These are phyloP conservation scores for Jordanella pulchra DNA, from an alignment of 2,797 vertebrate genomes.

Conservation along the genomic window DNA sequence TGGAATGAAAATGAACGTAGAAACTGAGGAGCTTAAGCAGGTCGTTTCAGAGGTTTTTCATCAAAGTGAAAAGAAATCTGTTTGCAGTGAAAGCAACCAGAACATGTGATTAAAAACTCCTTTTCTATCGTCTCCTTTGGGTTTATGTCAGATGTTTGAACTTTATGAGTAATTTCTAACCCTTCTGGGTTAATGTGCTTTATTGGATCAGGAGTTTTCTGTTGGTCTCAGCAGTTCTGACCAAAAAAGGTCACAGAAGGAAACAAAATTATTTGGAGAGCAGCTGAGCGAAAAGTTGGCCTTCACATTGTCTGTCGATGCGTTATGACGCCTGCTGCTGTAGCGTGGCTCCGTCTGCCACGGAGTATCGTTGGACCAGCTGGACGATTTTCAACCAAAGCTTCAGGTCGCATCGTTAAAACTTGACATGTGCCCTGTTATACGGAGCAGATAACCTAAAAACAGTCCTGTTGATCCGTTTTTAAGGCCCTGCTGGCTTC, in stretches of 20 bases:
- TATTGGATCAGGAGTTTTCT: conserved; percentile 23
- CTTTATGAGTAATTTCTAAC: conserved; percentile 18
- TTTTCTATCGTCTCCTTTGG: conserved; percentile 35
- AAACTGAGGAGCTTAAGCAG: conserved; percentile 41
- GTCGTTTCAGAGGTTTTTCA: conserved; percentile 75
- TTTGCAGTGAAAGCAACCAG: conserved; percentile 50
- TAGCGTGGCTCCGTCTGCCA: neutral
- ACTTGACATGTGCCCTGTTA: neutral
- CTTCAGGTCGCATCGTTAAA: conserved; percentile 6
- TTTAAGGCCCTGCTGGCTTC: neutral
- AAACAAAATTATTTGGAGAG: neutral
- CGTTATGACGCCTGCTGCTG: neutral
- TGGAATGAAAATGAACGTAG: conserved; percentile 29
- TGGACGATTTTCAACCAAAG: neutral
- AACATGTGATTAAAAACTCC: conserved; percentile 28
- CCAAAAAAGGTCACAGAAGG: neutral
- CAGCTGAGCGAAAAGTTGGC: neutral
- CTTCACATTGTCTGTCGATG: neutral
- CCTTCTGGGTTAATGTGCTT: conserved; percentile 1
- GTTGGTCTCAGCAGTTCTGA: conserved; percentile 6
- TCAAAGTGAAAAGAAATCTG: conserved; percentile 73
- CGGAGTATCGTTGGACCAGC: neutral
- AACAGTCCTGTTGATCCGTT: neutral
- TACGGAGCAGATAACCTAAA: neutral
- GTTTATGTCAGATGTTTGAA: conserved; percentile 38